Conservation (phyloP, 2,888 invertebrate species). For the Galeopsomyia nigrocyanea region DNA sequence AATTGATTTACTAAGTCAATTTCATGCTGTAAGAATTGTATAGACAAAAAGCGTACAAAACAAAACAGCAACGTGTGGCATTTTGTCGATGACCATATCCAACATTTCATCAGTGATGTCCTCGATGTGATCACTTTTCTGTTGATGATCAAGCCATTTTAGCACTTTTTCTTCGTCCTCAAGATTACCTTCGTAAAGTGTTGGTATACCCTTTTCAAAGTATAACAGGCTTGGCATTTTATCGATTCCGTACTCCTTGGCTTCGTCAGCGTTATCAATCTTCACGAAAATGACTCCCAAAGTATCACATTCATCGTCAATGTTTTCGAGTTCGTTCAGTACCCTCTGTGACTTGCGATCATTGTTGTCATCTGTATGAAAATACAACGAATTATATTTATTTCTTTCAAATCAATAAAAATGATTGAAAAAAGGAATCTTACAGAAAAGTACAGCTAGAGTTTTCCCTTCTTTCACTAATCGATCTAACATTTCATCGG, state of each 20-base stretch:
- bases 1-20: constrained; percentile 8
- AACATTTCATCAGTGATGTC: constrained; percentile 96
- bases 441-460: constrained; percentile 92
- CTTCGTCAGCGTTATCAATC: constrained; percentile 91
- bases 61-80: constrained; percentile 89
- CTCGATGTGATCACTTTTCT: constrained; percentile 91
- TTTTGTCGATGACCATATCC: constrained; percentile 88
- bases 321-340: constrained; percentile 90
- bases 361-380: constrained; percentile 83
- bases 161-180: constrained; percentile 92
- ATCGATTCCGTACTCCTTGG: constrained; percentile 91
- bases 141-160: constrained; percentile 87
- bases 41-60: constrained; percentile 76
- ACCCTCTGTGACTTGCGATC: constrained; percentile 89
- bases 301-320: constrained; percentile 92
- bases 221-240: constrained; percentile 89
- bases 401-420: constrained; percentile 45
- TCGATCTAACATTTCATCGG: constrained; percentile 93
- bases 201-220: constrained; percentile 88
- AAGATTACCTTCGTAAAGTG: constrained; percentile 85
- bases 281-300: constrained; percentile 92
- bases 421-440: constrained; percentile 60
- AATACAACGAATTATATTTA: not conserved
- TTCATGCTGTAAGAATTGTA: not conserved
- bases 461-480: constrained; percentile 90